Conservation (phyloP, 1,140 invertebrate species). For the Bathynomus jamesi region DNA sequence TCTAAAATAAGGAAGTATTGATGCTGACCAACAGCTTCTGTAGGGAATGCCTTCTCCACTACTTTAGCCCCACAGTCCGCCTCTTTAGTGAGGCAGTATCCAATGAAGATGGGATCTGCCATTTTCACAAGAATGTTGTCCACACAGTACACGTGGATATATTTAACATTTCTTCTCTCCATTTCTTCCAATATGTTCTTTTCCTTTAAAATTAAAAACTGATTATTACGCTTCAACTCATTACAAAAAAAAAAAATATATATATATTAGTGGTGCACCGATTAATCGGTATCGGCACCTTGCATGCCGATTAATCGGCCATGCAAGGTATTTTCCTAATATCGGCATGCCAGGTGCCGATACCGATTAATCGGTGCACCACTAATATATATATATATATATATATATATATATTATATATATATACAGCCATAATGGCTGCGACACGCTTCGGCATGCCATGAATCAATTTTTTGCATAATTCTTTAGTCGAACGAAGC, state of each 20-base stretch:
- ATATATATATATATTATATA: not conserved
- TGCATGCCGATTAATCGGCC: too few relatives aligned
- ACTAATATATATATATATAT: not conserved
- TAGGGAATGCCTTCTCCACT: constrained; percentile 81
- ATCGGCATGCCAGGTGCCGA: too few relatives aligned
- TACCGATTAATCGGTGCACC: too few relatives aligned
- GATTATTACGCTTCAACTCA: too few relatives aligned
- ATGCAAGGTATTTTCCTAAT: too few relatives aligned
- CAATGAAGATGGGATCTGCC: constrained; percentile 93
- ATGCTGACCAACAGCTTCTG: constrained; percentile 72
- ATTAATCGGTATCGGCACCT: too few relatives aligned
- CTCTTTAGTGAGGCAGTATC: constrained; percentile 78
- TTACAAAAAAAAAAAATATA: too few relatives aligned
- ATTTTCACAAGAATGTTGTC: constrained; percentile 98
- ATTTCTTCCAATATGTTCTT: constrained; percentile 68
- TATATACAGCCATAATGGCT: not conserved
- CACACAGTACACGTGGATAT: constrained; percentile 94
- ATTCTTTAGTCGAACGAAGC: too few relatives aligned
- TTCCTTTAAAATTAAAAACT: not conserved
- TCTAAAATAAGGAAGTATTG: too few relatives aligned
- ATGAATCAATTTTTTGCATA: too few relatives aligned
- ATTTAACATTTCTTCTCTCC: constrained; percentile 67
- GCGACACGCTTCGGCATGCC: not conserved
- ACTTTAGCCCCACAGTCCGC: constrained; percentile 94
- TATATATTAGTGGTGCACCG: too few relatives aligned